These are phyloP conservation scores for Cryptoprocta ferox DNA, from an alignment of 2,797 vertebrate genomes.

Conservation along the genomic window DNA sequence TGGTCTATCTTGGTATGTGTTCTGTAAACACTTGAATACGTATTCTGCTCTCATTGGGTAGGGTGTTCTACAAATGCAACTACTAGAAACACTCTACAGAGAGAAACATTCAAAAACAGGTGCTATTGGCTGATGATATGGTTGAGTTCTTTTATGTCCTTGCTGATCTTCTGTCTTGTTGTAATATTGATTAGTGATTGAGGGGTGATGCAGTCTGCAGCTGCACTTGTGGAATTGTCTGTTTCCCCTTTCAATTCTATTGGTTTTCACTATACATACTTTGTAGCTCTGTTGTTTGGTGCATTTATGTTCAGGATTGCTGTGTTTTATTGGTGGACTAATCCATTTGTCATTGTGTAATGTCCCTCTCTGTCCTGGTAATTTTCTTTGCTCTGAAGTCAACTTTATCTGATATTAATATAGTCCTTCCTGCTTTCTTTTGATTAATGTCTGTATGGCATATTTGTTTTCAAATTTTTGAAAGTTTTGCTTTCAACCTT, in stretches of 20 bases:
- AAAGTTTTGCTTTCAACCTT: slow-evolving; percentile 19
- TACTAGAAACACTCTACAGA: too few species aligned
- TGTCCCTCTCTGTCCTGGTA: background rate
- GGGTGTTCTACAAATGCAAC: background rate
- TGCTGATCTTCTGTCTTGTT: background rate
- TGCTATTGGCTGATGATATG: background rate
- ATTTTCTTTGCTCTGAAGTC: background rate
- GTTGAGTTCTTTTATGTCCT: background rate
- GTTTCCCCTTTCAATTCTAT: background rate
- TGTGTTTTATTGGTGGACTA: background rate
- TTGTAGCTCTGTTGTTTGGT: background rate
- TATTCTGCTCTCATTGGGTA: background rate
- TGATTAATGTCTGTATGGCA: background rate
- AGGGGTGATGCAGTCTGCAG: background rate
- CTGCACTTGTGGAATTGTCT: background rate
- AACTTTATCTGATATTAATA: background rate
- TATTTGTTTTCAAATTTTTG: background rate
- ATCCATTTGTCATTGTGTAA: background rate
- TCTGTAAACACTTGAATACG: background rate
- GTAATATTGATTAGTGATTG: background rate
- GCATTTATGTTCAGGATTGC: background rate
- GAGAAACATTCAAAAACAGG: background rate
- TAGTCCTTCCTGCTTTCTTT: background rate
- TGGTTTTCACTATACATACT: background rate
- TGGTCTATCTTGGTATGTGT: background rate